Evolutionary conservation across 2,113 vertebrate genomes (phyloP).

Genomic region (Mugil cephalus): DNA sequence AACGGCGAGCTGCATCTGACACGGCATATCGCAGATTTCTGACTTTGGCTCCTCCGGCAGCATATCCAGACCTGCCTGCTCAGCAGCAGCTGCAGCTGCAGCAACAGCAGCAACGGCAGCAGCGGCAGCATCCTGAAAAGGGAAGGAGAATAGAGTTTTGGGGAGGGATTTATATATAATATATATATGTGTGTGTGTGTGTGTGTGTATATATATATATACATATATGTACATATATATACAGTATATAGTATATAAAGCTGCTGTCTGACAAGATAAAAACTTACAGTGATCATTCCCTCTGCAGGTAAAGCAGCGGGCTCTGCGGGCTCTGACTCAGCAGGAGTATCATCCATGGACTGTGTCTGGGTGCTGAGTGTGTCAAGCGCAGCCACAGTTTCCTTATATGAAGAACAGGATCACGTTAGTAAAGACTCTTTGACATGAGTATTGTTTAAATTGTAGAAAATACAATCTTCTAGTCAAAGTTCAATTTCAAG

Average conservation of each 20-base stretch:
- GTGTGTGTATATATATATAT: too few relatives aligned
- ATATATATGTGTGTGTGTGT: too few relatives aligned
- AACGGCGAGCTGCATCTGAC: constrained; percentile 60
- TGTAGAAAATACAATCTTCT: too few relatives aligned
- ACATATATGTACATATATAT: too few relatives aligned
- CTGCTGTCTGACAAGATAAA: too few relatives aligned
- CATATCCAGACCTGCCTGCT: constrained; percentile 25
- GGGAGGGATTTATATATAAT: background rate
- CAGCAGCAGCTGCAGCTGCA: background rate
- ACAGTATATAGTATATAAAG: background rate
- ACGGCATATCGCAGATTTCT: constrained; percentile 52
- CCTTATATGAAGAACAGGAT: constrained; percentile 35
- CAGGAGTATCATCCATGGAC: background rate
- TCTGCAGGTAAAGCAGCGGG: constrained; percentile 12
- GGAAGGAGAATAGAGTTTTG: background rate
- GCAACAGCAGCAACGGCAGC: background rate
- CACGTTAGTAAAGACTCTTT: background rate
- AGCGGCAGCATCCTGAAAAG: constrained; percentile 25
- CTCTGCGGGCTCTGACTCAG: constrained; percentile 14
- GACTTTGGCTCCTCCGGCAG: constrained; percentile 36
- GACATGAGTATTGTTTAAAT: too few relatives aligned
- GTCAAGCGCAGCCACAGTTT: constrained; percentile 6
- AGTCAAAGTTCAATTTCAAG: too few relatives aligned
- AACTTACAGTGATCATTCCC: constrained; percentile 38
- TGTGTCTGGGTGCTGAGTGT: constrained; percentile 5